phyloP scores from a whole-genome alignment of 37 sponge, comb jelly and placozoan species.

The Aphrocallistes beatrix region DNA sequence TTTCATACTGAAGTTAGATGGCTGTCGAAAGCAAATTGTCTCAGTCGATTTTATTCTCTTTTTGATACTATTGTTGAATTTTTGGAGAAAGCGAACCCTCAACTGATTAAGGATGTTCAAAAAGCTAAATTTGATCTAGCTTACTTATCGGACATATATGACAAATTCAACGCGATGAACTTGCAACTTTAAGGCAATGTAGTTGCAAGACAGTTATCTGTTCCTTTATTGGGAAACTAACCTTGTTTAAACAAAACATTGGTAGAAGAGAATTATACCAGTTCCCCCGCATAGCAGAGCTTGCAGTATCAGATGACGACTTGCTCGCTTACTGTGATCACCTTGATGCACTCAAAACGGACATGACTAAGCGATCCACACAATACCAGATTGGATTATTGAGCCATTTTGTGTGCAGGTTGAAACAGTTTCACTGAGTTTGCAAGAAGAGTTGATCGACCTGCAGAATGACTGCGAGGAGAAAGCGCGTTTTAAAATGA shows the following conservation, averaged over 20 bases:
- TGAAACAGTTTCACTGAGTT: background rate
- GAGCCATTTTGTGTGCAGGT: background rate
- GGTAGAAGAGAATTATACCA: background rate
- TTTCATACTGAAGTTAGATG: too few relatives aligned
- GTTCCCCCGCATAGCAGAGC: background rate
- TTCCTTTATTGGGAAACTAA: background rate
- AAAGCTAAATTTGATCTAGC: background rate
- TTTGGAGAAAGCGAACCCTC: background rate
- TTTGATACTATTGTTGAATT: background rate
- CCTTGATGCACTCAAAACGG: background rate
- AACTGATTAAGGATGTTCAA: background rate
- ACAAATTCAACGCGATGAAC: background rate
- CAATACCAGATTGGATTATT: background rate
- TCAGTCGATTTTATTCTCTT: background rate
- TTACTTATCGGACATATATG: background rate
- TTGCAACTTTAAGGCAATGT: background rate
- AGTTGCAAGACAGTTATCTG: background rate
- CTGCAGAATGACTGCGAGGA: background rate
- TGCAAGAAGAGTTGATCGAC: background rate
- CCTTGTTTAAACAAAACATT: background rate
- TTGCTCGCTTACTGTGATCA: too few relatives aligned
- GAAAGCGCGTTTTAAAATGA: background rate
- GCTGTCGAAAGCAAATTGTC: background rate
- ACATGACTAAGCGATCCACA: background rate
- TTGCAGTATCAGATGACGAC: background rate